phyloP scores from a whole-genome alignment of 2,797 vertebrate genomes.

The Babyrousa celebensis region DNA sequence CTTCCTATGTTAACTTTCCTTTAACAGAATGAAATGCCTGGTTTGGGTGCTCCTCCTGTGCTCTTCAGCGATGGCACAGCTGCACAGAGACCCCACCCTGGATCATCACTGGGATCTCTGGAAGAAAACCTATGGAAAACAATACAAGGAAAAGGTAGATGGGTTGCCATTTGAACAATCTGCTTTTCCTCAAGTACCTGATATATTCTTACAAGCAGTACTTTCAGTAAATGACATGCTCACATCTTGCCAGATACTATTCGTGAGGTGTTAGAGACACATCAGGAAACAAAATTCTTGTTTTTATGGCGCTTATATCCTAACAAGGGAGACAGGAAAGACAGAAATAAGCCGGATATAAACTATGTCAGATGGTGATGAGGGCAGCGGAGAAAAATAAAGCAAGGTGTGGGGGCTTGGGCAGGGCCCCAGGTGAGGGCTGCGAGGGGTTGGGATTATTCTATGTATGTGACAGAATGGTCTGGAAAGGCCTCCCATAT shows the following conservation, averaged over 20 bases:
- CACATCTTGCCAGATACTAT: constrained; percentile 28
- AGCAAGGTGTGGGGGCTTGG: background rate
- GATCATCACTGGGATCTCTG: constrained; percentile 94
- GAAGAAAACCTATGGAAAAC: constrained; percentile 93
- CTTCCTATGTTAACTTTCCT: background rate
- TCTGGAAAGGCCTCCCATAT: background rate
- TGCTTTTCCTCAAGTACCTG: background rate
- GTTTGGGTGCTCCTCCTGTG: constrained; percentile 52
- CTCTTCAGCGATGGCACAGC: constrained; percentile 70
- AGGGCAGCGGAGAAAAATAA: background rate
- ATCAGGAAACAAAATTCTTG: constrained; percentile 38
- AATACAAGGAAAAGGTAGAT: constrained; percentile 91
- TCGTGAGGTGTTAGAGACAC: background rate
- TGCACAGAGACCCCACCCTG: constrained; percentile 87
- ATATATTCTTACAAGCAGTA: background rate
- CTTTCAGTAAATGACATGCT: background rate
- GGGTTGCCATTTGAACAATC: too few relatives aligned
- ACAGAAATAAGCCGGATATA: background rate
- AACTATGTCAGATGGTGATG: background rate
- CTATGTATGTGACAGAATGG: accelerated
- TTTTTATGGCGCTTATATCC: background rate
- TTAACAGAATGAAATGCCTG: constrained; percentile 79
- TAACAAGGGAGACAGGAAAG: background rate
- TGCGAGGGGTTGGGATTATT: background rate
- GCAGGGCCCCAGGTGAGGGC: background rate